Percentiles rank a stretch among this genome's conserved stretches.
phyloP scores from a whole-genome alignment of 2,888 invertebrate genomes.

The Cheilosia soror region DNA sequence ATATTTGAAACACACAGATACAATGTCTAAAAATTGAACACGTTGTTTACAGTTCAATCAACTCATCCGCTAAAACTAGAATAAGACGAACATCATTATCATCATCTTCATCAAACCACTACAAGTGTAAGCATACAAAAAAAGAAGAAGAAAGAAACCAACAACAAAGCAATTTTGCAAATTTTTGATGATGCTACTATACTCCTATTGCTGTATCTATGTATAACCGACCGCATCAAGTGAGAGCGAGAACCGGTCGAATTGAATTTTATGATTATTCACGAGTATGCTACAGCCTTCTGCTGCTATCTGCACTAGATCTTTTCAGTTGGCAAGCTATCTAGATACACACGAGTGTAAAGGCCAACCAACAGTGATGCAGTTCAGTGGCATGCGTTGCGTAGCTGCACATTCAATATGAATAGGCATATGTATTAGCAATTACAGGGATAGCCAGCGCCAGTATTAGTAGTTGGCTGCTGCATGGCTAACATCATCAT shows the following conservation, averaged over 20 bases:
- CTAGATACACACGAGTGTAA: slow-evolving; percentile 56
- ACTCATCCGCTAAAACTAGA: slow-evolving; percentile 60
- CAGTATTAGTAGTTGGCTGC: slow-evolving; percentile 15
- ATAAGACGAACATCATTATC: slow-evolving; percentile 44
- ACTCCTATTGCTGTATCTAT: slow-evolving; percentile 24
- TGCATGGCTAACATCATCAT: slow-evolving; percentile 41
- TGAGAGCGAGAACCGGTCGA: slow-evolving; percentile 59
- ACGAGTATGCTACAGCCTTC: slow-evolving; percentile 52
- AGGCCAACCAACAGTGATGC: slow-evolving; percentile 45
- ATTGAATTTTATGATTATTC: slow-evolving; percentile 65
- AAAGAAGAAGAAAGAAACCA: not conserved
- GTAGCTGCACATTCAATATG: slow-evolving; percentile 33
- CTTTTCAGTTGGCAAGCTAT: slow-evolving; percentile 72
- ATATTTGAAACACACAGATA: slow-evolving; percentile 8
- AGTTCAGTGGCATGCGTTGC: slow-evolving; percentile 37
- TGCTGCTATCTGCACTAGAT: slow-evolving; percentile 72
- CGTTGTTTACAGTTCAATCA: slow-evolving; percentile 74
- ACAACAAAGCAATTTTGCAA: slow-evolving; percentile 39
- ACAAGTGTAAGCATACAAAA: slow-evolving; percentile 13
- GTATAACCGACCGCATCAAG: slow-evolving; percentile 11
- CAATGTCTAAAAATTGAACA: slow-evolving; percentile 63
- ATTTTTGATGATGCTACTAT: slow-evolving; percentile 47
- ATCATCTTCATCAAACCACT: slow-evolving; percentile 22
- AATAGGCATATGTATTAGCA: slow-evolving; percentile 36
- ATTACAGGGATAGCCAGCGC: slow-evolving; percentile 32